Conservation (phyloP, 2,888 invertebrate species). For the Eucriotettix oculatus region DNA sequence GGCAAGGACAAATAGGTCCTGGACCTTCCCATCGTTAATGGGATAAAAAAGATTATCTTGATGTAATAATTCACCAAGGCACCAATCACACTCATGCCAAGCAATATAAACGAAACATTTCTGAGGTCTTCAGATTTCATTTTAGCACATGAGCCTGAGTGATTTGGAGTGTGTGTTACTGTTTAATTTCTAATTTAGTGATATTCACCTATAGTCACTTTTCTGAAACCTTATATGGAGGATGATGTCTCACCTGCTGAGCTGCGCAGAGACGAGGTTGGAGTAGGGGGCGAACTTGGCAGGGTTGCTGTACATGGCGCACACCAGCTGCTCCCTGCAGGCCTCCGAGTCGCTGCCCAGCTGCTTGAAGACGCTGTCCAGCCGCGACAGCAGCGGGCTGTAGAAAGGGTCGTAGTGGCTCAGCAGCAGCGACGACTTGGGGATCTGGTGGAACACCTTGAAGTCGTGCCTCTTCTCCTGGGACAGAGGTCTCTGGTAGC, state of each 20-base stretch:
- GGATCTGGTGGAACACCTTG: slow-evolving; percentile 76
- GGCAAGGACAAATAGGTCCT: too few relatives aligned
- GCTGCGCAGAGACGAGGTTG: slow-evolving; percentile 69
- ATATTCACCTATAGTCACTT: too few relatives aligned
- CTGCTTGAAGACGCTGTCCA: slow-evolving; percentile 31
- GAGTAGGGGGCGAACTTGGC: slow-evolving; percentile 68
- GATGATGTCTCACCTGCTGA: slow-evolving; percentile 70
- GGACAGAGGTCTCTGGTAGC: slow-evolving; percentile 36
- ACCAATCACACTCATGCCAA: too few relatives aligned
- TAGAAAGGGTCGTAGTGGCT: slow-evolving; percentile 83
- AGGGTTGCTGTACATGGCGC: slow-evolving; percentile 72
- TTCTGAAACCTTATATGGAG: too few relatives aligned
- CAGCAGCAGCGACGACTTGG: slow-evolving; percentile 60
- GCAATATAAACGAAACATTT: too few relatives aligned
- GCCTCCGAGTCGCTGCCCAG: slow-evolving; percentile 39
- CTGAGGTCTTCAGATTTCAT: too few relatives aligned
- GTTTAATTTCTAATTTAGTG: too few relatives aligned
- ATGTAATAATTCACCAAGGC: too few relatives aligned
- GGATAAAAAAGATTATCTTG: too few relatives aligned
- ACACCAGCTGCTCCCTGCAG: slow-evolving; percentile 64
- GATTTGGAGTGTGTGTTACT: too few relatives aligned
- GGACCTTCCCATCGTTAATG: too few relatives aligned
- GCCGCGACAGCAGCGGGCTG: slow-evolving; percentile 57
- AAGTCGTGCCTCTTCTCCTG: slow-evolving; percentile 35
- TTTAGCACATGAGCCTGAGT: too few relatives aligned